Evolutionary conservation across 2,113 vertebrate genomes (phyloP).

Genomic region (Mixornis gularis): DNA sequence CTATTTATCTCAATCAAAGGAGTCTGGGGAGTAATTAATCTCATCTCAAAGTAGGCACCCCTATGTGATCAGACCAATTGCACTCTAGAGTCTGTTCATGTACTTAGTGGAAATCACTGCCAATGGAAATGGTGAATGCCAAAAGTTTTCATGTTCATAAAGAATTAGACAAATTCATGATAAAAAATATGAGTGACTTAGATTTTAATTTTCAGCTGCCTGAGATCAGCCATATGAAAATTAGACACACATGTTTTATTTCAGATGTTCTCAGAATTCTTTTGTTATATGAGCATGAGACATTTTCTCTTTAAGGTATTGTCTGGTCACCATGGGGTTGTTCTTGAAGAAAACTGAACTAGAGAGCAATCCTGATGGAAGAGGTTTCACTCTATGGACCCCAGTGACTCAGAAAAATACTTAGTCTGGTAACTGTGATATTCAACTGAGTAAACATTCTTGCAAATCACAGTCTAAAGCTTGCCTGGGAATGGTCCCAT

Average conservation of each 20-base stretch:
- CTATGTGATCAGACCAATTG: not conserved
- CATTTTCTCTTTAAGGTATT: not conserved
- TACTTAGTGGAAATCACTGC: not conserved
- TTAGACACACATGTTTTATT: not conserved
- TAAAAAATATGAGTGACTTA: not conserved
- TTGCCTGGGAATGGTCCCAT: not conserved
- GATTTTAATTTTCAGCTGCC: not conserved
- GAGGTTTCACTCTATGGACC: not conserved
- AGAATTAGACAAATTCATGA: not conserved
- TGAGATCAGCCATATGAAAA: not conserved
- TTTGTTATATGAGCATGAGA: not conserved
- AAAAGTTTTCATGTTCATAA: not conserved
- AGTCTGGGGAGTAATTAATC: not conserved
- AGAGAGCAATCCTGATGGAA: not conserved
- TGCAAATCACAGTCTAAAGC: not conserved
- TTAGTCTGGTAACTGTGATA: not conserved
- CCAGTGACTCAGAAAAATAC: not conserved
- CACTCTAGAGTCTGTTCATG: not conserved
- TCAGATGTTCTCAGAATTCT: not conserved
- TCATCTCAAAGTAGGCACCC: not conserved
- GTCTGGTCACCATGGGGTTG: not conserved
- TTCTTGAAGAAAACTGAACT: not conserved
- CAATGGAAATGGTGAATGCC: not conserved
- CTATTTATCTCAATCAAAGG: not conserved
- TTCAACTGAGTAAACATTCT: not conserved